These are phyloP conservation scores for Helicolenus hilgendorfi DNA, from an alignment of 2,797 vertebrate genomes.

Conservation along the genomic window DNA sequence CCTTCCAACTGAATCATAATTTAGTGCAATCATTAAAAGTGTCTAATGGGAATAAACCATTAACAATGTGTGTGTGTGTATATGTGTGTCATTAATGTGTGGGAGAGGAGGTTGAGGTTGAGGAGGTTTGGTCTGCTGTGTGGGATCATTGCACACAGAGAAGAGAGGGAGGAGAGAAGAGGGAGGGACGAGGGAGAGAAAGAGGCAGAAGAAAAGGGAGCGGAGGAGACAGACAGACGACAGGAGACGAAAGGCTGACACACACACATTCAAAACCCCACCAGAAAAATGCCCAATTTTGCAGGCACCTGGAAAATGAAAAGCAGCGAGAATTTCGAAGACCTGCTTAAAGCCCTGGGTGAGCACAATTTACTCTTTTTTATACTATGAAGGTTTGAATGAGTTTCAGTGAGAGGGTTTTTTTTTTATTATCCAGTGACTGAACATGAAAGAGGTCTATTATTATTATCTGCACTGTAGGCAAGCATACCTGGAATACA, in stretches of 20 bases:
- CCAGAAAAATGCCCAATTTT: constrained; percentile 94
- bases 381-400: neutral
- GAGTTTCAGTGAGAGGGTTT: neutral
- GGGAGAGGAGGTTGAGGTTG: constrained; percentile 22
- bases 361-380: constrained; percentile 71
- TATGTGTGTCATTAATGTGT: constrained; percentile 7
- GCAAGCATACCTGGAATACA: neutral
- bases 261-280: constrained; percentile 24
- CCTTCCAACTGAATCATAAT: constrained; percentile 13
- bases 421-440: neutral
- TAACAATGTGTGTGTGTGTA: neutral
- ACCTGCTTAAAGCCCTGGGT: constrained; percentile 96
- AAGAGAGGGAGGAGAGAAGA: constrained; percentile 60
- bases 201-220: constrained; percentile 63
- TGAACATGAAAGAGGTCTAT: neutral
- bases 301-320: constrained; percentile 98
- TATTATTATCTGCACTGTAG: neutral
- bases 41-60: constrained; percentile 43
- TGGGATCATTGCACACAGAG: constrained; percentile 78
- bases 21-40: constrained; percentile 1
- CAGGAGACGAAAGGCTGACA: constrained; percentile 41
- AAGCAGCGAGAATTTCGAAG: constrained; percentile 98
- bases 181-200: constrained; percentile 52
- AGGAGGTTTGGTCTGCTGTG: constrained; percentile 41
- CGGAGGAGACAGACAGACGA: constrained; percentile 66